These are phyloP conservation scores for Scaptomyza parva DNA, from an alignment of 2,888 invertebrate genomes.

Conservation along the genomic window DNA sequence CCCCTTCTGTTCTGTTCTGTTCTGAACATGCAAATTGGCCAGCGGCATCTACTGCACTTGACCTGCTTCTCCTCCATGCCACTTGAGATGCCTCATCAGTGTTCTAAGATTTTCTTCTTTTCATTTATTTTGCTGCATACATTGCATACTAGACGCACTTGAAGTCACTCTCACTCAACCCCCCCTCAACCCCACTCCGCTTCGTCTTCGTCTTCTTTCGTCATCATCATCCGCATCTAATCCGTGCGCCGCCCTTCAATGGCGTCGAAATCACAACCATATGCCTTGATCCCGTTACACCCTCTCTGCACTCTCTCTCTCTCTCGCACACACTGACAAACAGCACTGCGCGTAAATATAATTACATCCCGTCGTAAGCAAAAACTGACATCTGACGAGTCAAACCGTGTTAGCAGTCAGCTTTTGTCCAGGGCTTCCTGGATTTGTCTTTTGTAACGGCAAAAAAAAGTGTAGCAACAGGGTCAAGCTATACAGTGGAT, in stretches of 20 bases:
- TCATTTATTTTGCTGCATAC: constrained; percentile 59
- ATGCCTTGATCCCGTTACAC: constrained; percentile 9
- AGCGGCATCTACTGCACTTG: constrained; percentile 61
- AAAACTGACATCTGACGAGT: not conserved
- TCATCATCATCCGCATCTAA: constrained; percentile 9
- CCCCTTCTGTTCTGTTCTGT: not conserved
- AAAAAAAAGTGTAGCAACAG: constrained; percentile 25
- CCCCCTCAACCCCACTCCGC: not conserved
- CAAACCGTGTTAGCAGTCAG: not conserved
- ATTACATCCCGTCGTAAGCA: constrained; percentile 36
- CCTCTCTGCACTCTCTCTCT: no score
- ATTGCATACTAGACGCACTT: constrained; percentile 57
- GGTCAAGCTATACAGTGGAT: not conserved
- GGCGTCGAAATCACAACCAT: constrained; percentile 24
- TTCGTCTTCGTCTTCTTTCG: not conserved
- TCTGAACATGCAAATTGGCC: constrained; percentile 44
- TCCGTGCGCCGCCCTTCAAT: constrained; percentile 16
- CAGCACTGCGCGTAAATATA: constrained; percentile 55
- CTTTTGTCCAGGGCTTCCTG: constrained; percentile 39
- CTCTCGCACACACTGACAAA: constrained; percentile 19
- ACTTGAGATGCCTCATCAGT: constrained; percentile 73
- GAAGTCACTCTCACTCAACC: constrained; percentile 1
- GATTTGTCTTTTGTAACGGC: constrained; percentile 18
- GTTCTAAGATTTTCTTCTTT: constrained; percentile 32
- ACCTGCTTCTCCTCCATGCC: constrained; percentile 48